Evolutionary conservation across 2,113 vertebrate genomes (phyloP).

Genomic region (Mellivora capensis): DNA sequence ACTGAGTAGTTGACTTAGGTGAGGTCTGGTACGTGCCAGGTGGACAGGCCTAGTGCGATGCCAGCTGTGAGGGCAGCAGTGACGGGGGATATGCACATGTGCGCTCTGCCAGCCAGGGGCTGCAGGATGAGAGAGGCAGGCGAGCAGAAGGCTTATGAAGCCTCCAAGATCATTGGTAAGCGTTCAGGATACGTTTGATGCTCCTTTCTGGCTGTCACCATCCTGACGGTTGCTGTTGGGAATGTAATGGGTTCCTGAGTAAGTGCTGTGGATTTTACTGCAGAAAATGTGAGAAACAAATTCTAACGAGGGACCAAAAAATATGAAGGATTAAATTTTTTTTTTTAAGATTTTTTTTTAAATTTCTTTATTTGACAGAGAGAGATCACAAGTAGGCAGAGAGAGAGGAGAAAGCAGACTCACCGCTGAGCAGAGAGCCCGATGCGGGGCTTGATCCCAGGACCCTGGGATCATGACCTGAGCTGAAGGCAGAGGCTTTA

Average conservation of each 20-base stretch:
- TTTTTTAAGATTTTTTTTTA: no score
- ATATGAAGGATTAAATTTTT: neutral
- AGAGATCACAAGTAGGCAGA: no score
- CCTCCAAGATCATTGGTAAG: fast-evolving
- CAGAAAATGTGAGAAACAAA: neutral
- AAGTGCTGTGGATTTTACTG: neutral
- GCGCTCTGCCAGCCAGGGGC: fast-evolving
- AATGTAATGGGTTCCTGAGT: neutral
- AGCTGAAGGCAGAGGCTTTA: no score
- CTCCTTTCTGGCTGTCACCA: fast-evolving
- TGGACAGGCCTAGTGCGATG: neutral
- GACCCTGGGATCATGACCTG: no score
- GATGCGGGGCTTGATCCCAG: no score
- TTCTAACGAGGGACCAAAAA: neutral
- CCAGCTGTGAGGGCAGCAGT: neutral
- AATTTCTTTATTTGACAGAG: no score
- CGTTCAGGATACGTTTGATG: neutral
- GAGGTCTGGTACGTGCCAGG: fast-evolving
- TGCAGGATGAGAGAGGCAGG: neutral
- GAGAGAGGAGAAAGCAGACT: no score
- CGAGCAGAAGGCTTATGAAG: neutral
- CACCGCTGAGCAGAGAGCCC: no score
- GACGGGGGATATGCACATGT: neutral
- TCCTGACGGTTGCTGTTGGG: neutral
- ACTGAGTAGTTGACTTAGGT: neutral